Base-by-base conservation (phyloP, 2,888 invertebrate species). In the Apotomis betuletana region DNA sequence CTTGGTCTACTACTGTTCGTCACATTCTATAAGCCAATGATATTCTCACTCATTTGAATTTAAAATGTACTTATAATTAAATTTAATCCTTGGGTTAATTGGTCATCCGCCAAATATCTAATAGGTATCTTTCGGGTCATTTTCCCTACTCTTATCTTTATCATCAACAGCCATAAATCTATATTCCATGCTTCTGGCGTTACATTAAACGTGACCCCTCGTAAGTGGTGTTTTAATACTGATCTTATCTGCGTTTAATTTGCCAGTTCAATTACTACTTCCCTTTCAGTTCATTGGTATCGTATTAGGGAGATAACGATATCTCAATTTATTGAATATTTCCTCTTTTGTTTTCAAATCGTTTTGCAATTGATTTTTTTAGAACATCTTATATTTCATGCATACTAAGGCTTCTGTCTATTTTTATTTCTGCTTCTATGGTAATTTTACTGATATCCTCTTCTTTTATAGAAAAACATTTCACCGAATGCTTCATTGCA, bases 201-300 rank as follows among this genome's bases (percentile, higher is more conserved):
- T 55, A 27, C 10, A 49, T 55, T 58, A 46, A 70, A n/a, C 51
- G 27, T 46, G 38, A 63, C 69, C 69, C 62, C 58, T 41, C 54
- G 61, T 63, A 70, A 70, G 52, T 70, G 70, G 64, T 70, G 69
- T 62, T 70, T 55, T 64, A 64, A 70, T 70, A 64, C 63, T 44
- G 70, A 70, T 70, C 36, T 59, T 70, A 70, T 70, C 70, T 59
- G 12, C 36, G 70, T 58, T 70, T 70, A 70, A 70, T 70, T 70
- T 59, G 63, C 64, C 41, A 44, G 51, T 44, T 41, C 63, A 13
- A 69, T 69, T 68, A 49, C 46, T 51, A 51, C 12, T 49, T 61
- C 70, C 52, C 58, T 52, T 64, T 44, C 52, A n/a, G 52, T 58
- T 64, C 51, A 64, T 64, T 70, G 49, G 41, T 60, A 15, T 51